A percentile compares a stretch with the other conserved stretches of the same genome.
phyloP scores from a whole-genome alignment of 35 echinoderm and acorn worm species.

The Lytechinus variegatus region DNA sequence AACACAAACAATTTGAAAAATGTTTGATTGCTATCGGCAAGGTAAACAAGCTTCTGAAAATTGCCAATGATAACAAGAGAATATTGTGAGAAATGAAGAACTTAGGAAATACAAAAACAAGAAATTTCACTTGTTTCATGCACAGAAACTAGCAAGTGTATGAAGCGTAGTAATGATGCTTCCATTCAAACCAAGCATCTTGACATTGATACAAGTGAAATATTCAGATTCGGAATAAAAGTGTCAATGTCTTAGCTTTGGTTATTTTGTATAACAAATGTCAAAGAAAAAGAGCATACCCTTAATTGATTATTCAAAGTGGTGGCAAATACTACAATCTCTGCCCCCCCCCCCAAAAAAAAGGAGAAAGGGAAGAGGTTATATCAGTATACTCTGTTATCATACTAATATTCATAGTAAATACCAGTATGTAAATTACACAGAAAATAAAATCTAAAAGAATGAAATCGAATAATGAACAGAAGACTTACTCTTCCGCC shows the following conservation, averaged over 20 bases:
- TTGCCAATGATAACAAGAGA: neutral
- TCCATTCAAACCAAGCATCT: no score
- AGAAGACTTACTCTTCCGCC: constrained; percentile 75
- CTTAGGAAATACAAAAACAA: no score
- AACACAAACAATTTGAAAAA: neutral
- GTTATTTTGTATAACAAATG: neutral
- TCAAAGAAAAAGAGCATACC: neutral
- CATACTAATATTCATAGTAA: neutral
- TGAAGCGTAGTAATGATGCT: no score
- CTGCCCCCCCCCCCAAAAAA: neutral
- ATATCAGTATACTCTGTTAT: neutral
- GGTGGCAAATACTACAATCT: neutral
- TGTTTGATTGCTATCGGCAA: neutral
- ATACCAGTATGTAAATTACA: neutral
- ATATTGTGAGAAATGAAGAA: no score
- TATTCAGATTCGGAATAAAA: no score
- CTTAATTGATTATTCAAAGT: neutral
- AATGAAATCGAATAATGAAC: neutral
- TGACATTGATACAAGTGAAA: no score
- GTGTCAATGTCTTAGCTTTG: neutral
- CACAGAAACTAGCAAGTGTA: no score
- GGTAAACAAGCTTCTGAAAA: neutral
- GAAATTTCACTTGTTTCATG: no score
- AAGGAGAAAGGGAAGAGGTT: neutral
- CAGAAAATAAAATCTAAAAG: neutral